Percentiles rank a stretch among this genome's conserved stretches.
These are phyloP conservation scores for Anthophora plumipes DNA, from an alignment of 2,888 invertebrate species.

Conservation along the genomic window DNA sequence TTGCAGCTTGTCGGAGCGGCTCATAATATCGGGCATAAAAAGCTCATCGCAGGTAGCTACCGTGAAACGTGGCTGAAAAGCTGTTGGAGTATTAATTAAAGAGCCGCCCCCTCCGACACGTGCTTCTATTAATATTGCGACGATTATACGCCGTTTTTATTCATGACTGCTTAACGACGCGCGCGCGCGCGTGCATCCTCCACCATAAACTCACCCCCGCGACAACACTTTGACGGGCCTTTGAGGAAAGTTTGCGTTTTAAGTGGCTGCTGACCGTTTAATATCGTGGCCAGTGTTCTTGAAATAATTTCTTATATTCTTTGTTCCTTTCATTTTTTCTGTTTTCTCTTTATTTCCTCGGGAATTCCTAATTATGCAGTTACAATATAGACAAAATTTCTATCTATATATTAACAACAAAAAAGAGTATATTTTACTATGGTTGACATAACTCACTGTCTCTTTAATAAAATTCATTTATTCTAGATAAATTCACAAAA, in stretches of 20 bases:
- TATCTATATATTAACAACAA: too few species aligned
- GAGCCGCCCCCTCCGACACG: conserved; percentile 18
- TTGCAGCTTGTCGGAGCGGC: conserved; percentile 38
- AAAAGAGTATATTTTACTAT: too few species aligned
- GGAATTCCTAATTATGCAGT: too few species aligned
- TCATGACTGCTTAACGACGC: background rate
- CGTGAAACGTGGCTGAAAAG: conserved; percentile 43
- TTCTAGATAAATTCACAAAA: too few species aligned
- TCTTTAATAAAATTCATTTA: too few species aligned
- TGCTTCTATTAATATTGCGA: conserved; percentile 44
- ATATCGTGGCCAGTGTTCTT: background rate
- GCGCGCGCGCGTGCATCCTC: too few species aligned
- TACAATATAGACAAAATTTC: too few species aligned
- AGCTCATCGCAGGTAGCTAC: conserved; percentile 58
- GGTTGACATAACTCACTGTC: too few species aligned
- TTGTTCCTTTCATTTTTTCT: too few species aligned
- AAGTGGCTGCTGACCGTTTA: background rate
- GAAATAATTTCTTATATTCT: background rate
- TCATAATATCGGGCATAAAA: conserved; percentile 51
- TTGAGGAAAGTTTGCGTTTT: background rate
- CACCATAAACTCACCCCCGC: too few species aligned
- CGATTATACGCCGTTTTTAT: conserved; percentile 32
- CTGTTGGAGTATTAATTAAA: conserved; percentile 53
- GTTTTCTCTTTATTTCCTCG: too few species aligned
- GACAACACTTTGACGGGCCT: background rate